These are phyloP conservation scores for Pionites leucogaster DNA, from an alignment of 2,113 vertebrate species.

Conservation along the genomic window DNA sequence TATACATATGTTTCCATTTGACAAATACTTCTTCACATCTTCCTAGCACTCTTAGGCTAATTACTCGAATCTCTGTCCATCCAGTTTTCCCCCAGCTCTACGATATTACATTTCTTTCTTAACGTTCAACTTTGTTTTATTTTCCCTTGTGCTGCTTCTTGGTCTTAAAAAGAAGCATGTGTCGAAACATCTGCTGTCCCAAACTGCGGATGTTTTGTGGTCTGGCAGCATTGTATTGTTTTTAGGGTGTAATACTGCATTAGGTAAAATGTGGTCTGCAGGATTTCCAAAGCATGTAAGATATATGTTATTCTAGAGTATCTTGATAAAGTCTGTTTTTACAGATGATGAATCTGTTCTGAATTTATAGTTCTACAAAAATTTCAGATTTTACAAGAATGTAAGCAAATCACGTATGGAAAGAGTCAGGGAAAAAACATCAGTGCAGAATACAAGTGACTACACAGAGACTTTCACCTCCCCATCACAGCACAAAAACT, in stretches of 20 bases:
- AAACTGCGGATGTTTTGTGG: constrained; percentile 68
- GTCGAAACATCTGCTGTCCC: constrained; percentile 74
- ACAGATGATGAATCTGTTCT: constrained; percentile 46
- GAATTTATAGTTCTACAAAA: constrained; percentile 31
- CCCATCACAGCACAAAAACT: neutral
- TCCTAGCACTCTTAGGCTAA: neutral
- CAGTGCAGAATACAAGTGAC: neutral
- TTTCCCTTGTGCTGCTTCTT: constrained; percentile 67
- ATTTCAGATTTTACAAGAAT: constrained; percentile 17
- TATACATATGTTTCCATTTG: neutral
- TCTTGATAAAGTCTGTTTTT: constrained; percentile 61
- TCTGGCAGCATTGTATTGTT: constrained; percentile 68
- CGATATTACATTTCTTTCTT: constrained; percentile 39
- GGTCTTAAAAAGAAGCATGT: constrained; percentile 78
- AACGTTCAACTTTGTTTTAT: constrained; percentile 41
- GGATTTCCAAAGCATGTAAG: constrained; percentile 72
- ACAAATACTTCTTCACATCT: neutral
- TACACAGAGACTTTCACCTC: neutral
- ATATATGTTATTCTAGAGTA: constrained; percentile 63
- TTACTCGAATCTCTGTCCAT: constrained; percentile 34
- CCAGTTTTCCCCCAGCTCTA: constrained; percentile 1
- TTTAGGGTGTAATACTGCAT: constrained; percentile 62
- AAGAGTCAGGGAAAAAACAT: neutral
- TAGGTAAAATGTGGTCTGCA: constrained; percentile 67
- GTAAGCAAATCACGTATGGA: constrained; percentile 20